Evolutionary conservation across 2,888 invertebrate species (phyloP), one percentile per base, ranked within the genome.

Genomic region (Chymomyza caudatula): DNA sequence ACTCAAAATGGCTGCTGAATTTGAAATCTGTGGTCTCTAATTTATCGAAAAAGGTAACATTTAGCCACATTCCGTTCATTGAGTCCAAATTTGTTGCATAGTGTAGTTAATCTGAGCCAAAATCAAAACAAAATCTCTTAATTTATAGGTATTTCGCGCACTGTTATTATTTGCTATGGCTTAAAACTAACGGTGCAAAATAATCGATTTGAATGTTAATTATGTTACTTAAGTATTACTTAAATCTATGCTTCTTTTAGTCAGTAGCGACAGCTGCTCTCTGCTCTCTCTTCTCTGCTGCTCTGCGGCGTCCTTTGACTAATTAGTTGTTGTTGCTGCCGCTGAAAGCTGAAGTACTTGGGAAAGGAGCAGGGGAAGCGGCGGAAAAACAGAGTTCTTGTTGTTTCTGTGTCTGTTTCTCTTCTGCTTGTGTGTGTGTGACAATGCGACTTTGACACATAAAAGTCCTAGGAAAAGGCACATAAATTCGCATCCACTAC

Each of bases 301-400:
- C 56, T 67, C 63, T 71, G 59, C 54, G 53, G 68, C 71, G 59
- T 60, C 64, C 63, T 71, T 61, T 71, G 64, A 71, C 71, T 72
- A 52, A 52, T 69, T 64, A 64, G 23, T 53, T 52, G 42, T 29
- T 19, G 17, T 42, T 57, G 37, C 13, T 25, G 42, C 19, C 44
- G 3, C 17, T 57, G n/a, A 3, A 49, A 20, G 62, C 51, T 60
- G 42, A 37, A 11, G 13, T 17, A 15, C 52, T 15, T 25, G 43
- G n/a, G 37, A 17, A 47, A 47, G 4, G 6, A 17, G 5, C n/a
- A 17, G n/a, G 17, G 6, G 8, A 47, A 52, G 11, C 11, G 47
- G 11, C 19, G 47, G 17, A 15, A 19, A 19, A 19, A 19, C 5
- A 13, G 6, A 19, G 25, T 19, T 20, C 44, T 3, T 15, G 56